A percentile compares a stretch with the other conserved stretches of the same genome.
Evolutionary conservation across 2,888 invertebrate genomes (phyloP).

Genomic region (Drosophila picticornis): DNA sequence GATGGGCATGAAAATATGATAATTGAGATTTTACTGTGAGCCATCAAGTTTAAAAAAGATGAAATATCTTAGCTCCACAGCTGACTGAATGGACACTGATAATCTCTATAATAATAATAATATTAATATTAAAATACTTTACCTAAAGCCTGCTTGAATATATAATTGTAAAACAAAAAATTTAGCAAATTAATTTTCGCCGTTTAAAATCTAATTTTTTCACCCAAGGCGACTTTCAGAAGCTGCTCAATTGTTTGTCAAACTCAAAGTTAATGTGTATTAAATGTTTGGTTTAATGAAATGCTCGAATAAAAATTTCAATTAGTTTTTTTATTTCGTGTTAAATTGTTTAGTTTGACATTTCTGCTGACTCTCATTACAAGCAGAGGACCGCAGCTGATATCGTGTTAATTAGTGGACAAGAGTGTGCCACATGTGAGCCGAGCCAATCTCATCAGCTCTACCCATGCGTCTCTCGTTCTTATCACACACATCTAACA

Average conservation of each 20-base stretch:
- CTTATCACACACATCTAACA: slow-evolving; percentile 52
- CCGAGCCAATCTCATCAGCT: slow-evolving; percentile 50
- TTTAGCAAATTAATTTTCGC: neutral
- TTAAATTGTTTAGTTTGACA: slow-evolving; percentile 24
- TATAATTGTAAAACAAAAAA: neutral
- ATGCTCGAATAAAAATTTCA: neutral
- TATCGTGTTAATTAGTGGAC: slow-evolving; percentile 53
- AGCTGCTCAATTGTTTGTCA: neutral
- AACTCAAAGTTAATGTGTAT: neutral
- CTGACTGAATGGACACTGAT: neutral
- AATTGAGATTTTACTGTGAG: slow-evolving; percentile 2
- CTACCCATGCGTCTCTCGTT: slow-evolving; percentile 5
- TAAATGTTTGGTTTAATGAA: neutral
- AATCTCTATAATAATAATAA: neutral
- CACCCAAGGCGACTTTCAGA: neutral
- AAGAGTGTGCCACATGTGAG: slow-evolving; percentile 20
- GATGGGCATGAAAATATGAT: slow-evolving; percentile 45
- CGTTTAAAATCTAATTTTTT: rapidly evolving
- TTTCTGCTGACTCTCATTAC: slow-evolving; percentile 43
- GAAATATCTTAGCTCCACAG: neutral
- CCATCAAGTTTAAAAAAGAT: neutral
- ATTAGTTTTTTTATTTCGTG: neutral
- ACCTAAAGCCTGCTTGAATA: neutral
- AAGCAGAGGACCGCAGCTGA: slow-evolving; percentile 9
- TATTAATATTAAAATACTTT: neutral